Conservation (phyloP, 2,888 invertebrate genomes). For the Matsumyia berberina region DNA sequence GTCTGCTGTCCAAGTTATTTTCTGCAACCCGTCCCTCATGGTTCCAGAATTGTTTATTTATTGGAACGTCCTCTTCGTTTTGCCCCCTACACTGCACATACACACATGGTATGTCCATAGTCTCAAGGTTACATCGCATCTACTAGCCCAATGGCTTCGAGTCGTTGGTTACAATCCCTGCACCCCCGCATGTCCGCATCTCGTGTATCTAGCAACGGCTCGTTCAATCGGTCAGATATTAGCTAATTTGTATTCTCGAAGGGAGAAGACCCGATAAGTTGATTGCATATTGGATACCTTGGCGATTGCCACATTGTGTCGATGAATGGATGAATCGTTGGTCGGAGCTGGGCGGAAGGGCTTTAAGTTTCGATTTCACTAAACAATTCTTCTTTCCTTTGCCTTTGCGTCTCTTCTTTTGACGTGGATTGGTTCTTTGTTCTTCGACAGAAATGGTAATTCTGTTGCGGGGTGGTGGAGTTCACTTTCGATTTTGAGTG, state of each 20-base stretch:
- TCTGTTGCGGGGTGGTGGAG: not conserved
- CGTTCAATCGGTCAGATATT: conserved; percentile 50
- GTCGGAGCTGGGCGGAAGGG: not conserved
- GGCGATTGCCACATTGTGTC: conserved; percentile 25
- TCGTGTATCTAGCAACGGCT: not conserved
- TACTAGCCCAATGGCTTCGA: conserved; percentile 45
- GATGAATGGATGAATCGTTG: conserved; percentile 3
- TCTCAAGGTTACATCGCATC: conserved; percentile 40
- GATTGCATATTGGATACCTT: conserved; percentile 50
- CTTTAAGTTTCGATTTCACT: conserved; percentile 41
- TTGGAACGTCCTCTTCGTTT: conserved; percentile 43
- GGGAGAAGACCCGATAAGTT: conserved; percentile 46
- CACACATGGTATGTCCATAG: conserved; percentile 29
- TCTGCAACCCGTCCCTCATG: conserved; percentile 22
- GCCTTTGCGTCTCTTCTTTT: not conserved
- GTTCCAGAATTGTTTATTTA: conserved; percentile 47
- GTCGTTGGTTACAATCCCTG: not conserved
- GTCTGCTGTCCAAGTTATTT: conserved; percentile 27
- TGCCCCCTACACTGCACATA: conserved; percentile 24
- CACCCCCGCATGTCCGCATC: not conserved
- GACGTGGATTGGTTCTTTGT: no score
- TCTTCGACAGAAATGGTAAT: conserved; percentile 2
- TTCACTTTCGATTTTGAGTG: conserved; percentile 1
- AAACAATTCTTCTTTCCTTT: conserved; percentile 8
- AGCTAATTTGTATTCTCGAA: conserved; percentile 57